Evolutionary conservation across 2,113 vertebrate genomes (phyloP).

Genomic region (Vireo altiloquus): DNA sequence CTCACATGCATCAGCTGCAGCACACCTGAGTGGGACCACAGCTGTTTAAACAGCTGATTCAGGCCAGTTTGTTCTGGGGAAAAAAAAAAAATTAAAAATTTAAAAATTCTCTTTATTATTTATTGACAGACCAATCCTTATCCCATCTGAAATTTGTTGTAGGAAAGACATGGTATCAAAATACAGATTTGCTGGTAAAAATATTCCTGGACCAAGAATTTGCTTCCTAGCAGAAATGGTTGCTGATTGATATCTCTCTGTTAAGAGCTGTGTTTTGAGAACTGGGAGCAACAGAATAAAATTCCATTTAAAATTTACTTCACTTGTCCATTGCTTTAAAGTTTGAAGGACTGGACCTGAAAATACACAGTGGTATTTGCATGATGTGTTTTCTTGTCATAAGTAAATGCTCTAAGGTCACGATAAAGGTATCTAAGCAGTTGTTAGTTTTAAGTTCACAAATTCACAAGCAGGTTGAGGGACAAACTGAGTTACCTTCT

Average conservation of each 20-base stretch:
- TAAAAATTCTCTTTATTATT: neutral
- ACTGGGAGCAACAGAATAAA: neutral
- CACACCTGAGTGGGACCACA: neutral
- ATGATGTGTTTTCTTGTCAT: neutral
- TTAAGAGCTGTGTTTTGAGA: neutral
- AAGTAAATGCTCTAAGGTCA: neutral
- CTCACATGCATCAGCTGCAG: neutral
- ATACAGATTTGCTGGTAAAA: neutral
- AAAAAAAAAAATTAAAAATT: neutral
- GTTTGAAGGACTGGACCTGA: neutral
- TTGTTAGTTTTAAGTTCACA: slow-evolving; percentile 17
- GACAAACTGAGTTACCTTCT: neutral
- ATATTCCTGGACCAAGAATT: neutral
- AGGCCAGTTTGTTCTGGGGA: neutral
- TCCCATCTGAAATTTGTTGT: neutral
- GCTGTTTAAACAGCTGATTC: neutral
- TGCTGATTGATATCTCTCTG: neutral
- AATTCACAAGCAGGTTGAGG: neutral
- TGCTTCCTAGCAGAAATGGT: neutral
- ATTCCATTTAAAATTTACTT: neutral
- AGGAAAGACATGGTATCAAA: neutral
- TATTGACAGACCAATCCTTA: neutral
- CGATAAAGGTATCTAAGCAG: neutral
- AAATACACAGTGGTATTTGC: neutral
- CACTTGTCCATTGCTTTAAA: neutral